Evolutionary conservation across 1,140 invertebrate genomes (phyloP), one percentile per base, ranked within the genome.

Genomic region (Caenorhabditis inopinata): DNA sequence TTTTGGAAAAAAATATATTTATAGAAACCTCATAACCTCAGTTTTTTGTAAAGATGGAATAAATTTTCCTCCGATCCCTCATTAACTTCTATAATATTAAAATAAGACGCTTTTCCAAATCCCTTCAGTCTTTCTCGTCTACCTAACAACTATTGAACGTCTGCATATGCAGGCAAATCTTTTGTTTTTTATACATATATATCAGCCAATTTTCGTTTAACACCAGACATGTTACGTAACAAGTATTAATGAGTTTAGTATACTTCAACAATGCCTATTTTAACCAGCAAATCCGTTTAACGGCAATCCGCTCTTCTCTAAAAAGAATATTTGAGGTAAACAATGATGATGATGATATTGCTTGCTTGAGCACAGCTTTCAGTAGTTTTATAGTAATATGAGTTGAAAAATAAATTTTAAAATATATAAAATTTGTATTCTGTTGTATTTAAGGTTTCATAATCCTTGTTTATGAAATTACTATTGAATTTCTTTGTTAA

Each of bases 231-330:
- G 38, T 68, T 68, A 32, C 58, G 58, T 68, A 68, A 38, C 58
- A 68, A 38, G 32, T 58, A 58, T 58, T 68, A 38, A 12, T 32
- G 35, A n/a, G n/a, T n/a, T 42, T 68, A 38, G 58, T 38, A 68
- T 18, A 68, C n/a, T 68, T 38, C 58, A 38, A 68, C 58, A 68
- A 68, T 68, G 58, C 35, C 58, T 38, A 68, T 68, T 68, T 38
- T n/a, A 23, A 25, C 16, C 38, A 25, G 6, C 58, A 68, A 68
- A 68, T 68, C 32, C 46, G 27, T 27, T 12, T 14, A 35, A 51
- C 38, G 38, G 38, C 14, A 14, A 42, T 42, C 5, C 38, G 76
- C 46, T n/a, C 16, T 45, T 21, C 6, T 23, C 51, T 42, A 49
- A 35, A 21, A 21, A 14, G 14, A 42, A 47, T 78, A 58, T 29